Evolutionary conservation across 2,888 invertebrate species (phyloP).

Genomic region (Cephus rjabovi): DNA sequence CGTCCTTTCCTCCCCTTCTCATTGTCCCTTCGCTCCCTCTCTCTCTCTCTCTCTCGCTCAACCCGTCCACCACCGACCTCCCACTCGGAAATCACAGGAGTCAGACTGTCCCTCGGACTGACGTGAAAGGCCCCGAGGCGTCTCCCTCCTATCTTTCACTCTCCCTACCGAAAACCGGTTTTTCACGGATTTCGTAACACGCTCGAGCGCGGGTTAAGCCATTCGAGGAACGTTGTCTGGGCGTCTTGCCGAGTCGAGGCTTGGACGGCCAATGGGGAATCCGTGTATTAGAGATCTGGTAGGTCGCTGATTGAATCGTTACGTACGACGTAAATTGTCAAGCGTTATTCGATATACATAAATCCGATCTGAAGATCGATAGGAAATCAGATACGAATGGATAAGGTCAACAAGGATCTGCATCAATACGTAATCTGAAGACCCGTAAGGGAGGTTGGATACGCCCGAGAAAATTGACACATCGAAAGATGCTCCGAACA

Average conservation of each 20-base stretch:
- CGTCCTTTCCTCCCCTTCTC: too few relatives aligned
- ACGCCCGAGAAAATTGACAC: neutral
- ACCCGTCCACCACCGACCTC: neutral
- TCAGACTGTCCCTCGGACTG: neutral
- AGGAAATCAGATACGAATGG: neutral
- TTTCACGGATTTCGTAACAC: constrained; percentile 3
- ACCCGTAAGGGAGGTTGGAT: neutral
- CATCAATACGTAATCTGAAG: neutral
- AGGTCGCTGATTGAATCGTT: neutral
- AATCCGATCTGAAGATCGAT: neutral
- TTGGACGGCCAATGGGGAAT: neutral
- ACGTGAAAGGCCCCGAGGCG: neutral
- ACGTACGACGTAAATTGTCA: neutral
- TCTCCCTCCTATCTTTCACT: neutral
- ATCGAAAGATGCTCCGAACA: neutral
- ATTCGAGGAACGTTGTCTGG: neutral
- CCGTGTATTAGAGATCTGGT: neutral
- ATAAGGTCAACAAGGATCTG: neutral
- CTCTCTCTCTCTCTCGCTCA: neutral
- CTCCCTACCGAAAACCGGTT: constrained; percentile 5
- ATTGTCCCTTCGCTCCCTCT: neutral
- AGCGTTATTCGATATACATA: neutral
- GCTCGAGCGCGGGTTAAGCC: neutral
- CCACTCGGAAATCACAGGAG: neutral
- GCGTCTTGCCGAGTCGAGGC: neutral